A percentile compares a stretch with the other conserved stretches of the same genome.
Conservation (phyloP, 1,140 invertebrate species). For the Calosoma granatense region DNA sequence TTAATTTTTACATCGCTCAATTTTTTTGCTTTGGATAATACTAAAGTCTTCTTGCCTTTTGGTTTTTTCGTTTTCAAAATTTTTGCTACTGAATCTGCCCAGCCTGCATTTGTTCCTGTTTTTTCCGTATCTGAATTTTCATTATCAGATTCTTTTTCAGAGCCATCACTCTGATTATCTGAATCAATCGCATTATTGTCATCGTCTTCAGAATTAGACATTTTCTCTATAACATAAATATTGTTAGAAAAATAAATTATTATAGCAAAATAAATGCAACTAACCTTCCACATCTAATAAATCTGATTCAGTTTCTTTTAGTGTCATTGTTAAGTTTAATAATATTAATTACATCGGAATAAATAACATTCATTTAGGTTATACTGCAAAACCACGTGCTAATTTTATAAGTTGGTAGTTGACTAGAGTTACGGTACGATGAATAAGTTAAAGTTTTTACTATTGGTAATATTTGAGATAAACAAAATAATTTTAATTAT, state of each 20-base stretch:
- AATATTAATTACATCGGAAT: no score
- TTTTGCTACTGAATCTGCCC: conserved; percentile 62
- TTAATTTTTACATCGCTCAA: conserved; percentile 45
- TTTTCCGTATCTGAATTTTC: conserved; percentile 17
- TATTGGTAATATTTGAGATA: no score
- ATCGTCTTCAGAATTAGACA: neutral
- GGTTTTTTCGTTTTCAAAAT: conserved; percentile 64
- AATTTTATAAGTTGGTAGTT: no score
- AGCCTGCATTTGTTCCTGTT: conserved; percentile 38
- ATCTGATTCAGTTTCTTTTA: neutral
- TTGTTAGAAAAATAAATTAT: no score
- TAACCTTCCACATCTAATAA: no score
- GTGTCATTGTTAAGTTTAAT: neutral
- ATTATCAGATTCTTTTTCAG: conserved; percentile 6
- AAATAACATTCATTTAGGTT: no score
- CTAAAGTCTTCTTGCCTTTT: conserved; percentile 60
- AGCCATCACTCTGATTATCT: conserved; percentile 12
- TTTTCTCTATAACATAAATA: neutral
- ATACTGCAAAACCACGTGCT: neutral
- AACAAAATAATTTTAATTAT: no score
- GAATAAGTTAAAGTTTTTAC: no score
- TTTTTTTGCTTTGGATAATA: conserved; percentile 65
- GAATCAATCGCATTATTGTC: conserved; percentile 3
- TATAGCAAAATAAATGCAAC: no score
- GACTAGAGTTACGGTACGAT: no score